Base-by-base conservation (phyloP, 2,797 vertebrate species). In the Xenops minutus region DNA sequence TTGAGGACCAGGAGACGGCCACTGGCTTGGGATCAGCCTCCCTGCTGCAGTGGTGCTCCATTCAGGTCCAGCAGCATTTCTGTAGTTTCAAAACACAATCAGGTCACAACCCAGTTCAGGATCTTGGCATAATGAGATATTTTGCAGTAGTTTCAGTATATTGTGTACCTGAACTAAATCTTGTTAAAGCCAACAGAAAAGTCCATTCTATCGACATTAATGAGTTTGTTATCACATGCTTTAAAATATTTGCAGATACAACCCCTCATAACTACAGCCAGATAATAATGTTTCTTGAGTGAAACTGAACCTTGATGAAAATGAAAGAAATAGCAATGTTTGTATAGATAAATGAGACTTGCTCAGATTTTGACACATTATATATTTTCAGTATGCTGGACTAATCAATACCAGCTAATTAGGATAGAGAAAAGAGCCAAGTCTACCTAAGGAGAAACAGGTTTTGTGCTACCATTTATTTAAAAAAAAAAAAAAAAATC, bases 401-500 rank as follows among this genome's bases (percentile, higher is more conserved):
- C 32, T 88, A 76, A 95, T 82, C 80, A 56, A 81, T 84, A 85
- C 16, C 24, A 87, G 34, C 39, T 92, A 95, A 95, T 79, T 61
- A 74, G 37, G 9, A 46, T 10, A 76, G 34, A 7, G 6, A 49
- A 67, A 89, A 84, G 37, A 93, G 37, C 22, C 30, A 48, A 62
- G 55, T 72, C 64, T 79, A 90, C 43, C 82, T 84, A 62, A 78
- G 72, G 17, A 92, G 82, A 84, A 91, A 63, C 16, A 62, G 6
- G 59, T 64, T 23, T 68, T 0, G 4, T 43, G 14, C 14, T 48
- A 61, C 34, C 19, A 46, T 55, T 66, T 61, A 52, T 77, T 82
- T 44, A 1, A 78, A 41, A 55, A 62, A 68, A 29, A 49, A 49
- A 46, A 44, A 48, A 49, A 49, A 26, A 67, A 46, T 11, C 54